phyloP scores from a whole-genome alignment of 1,140 invertebrate genomes.

The Phocides pigmalion region DNA sequence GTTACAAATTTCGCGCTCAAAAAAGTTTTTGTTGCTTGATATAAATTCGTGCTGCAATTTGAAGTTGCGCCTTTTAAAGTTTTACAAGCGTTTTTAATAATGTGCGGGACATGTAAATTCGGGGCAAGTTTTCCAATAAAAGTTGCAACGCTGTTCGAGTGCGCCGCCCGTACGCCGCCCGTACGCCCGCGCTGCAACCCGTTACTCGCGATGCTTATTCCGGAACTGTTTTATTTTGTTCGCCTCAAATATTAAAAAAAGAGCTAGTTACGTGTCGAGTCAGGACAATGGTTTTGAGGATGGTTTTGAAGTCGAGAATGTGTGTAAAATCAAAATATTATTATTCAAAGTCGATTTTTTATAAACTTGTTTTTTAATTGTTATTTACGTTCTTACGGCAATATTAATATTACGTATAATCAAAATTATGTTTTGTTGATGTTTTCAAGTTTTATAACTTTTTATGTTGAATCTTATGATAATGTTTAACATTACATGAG shows the following conservation, averaged over 20 bases:
- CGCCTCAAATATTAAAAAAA: not conserved
- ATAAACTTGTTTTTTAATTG: no score
- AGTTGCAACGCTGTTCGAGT: slow-evolving; percentile 66
- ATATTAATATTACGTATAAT: no score
- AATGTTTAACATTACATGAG: no score
- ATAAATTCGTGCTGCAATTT: slow-evolving; percentile 40
- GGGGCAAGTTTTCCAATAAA: slow-evolving; percentile 79
- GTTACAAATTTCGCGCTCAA: slow-evolving; percentile 3
- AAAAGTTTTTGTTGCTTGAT: slow-evolving; percentile 18
- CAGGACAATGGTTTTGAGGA: no score
- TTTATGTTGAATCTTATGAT: no score
- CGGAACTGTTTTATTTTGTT: slow-evolving; percentile 22
- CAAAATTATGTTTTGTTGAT: no score
- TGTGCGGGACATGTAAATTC: slow-evolving; percentile 76
- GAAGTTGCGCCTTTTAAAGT: slow-evolving; percentile 52
- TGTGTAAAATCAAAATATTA: no score
- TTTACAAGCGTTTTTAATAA: slow-evolving; percentile 78
- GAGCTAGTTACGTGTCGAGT: no score
- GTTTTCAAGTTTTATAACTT: no score
- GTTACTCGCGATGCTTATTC: slow-evolving; percentile 21
- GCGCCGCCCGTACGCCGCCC: slow-evolving; percentile 29
- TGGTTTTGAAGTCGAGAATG: no score
- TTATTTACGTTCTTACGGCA: no score
- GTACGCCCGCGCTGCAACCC: slow-evolving; percentile 31
- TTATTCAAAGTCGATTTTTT: no score